A percentile compares a stretch with the other conserved stretches of the same genome.
These are phyloP conservation scores for Spea bombifrons DNA, from an alignment of 2,113 vertebrate genomes.

Conservation along the genomic window DNA sequence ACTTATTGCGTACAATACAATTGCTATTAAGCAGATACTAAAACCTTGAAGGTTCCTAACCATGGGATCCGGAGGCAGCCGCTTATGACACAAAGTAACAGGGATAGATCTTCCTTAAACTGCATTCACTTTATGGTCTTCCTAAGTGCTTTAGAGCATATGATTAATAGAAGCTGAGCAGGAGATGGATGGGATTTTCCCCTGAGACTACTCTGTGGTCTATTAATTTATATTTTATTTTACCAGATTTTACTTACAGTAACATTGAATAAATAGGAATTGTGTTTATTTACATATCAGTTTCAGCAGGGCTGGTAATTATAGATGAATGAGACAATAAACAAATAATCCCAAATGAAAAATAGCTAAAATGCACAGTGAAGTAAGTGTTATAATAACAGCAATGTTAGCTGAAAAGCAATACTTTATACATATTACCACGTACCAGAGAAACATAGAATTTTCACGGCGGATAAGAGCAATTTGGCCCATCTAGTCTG, in stretches of 20 bases:
- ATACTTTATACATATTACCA: too few species aligned
- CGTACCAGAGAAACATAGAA: too few species aligned
- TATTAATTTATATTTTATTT: slow-evolving; percentile 31
- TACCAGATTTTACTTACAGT: slow-evolving; percentile 10
- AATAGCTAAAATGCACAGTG: too few species aligned
- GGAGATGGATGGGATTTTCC: slow-evolving; percentile 11
- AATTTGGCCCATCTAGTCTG: too few species aligned
- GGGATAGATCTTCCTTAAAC: slow-evolving; percentile 16
- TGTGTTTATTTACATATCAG: slow-evolving; percentile 1
- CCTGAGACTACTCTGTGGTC: slow-evolving; percentile 7
- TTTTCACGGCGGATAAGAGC: too few species aligned
- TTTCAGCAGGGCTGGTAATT: neutral
- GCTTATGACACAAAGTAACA: slow-evolving; percentile 17
- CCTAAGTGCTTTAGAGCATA: slow-evolving; percentile 19
- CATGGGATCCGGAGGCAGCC: neutral
- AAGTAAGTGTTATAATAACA: too few species aligned
- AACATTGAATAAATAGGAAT: slow-evolving; percentile 10
- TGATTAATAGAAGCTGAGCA: slow-evolving; percentile 31
- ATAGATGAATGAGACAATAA: neutral
- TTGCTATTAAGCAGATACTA: neutral
- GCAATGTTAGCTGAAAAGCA: too few species aligned
- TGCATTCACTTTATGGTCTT: slow-evolving; percentile 15
- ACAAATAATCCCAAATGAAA: too few species aligned
- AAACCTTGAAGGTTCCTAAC: neutral
- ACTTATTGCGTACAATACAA: neutral